Base-by-base conservation (phyloP, 2,113 vertebrate species). In the Oryzias melastigma region DNA sequence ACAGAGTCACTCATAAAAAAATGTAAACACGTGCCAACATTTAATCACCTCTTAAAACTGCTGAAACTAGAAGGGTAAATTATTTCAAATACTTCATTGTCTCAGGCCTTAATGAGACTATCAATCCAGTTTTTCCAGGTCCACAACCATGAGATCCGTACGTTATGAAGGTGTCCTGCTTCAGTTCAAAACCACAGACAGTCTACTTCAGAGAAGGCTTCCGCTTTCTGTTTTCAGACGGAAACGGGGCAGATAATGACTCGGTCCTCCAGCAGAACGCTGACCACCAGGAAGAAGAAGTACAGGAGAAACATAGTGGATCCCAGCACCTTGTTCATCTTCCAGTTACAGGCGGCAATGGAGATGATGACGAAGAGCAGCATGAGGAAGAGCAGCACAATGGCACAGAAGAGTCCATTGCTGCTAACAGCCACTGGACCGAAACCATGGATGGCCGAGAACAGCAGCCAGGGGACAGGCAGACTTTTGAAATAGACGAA, bases 381-480 rank as follows among this genome's bases (percentile, higher is more conserved):
- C 97, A 98, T 98, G 84, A 98, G 92, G 49, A 98, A 97, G 58
- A 98, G 97, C 78, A 98, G 86, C 65, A 98, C 95, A 2, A 97
- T 98, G 48, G 97, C 96, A 66, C 97, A 98, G 56, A 98, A 98
- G 78, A 98, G 90, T 35, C 97, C 96, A 0, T 98, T 98, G 87
- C 96, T 98, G 85, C 95, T 98, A 84, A 98, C 97, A 0, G 92
- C 77, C 29, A 98, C 93, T 0, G 97, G 92, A 42, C 87, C 86
- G 15, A 98, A 72, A 0, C 80, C 86, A 0, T 95, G 92, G 78
- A 89, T 52, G 16, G 79, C 5, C 0, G 95, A 95, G 76, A 83
- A 98, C 53, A 98, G 81, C 65, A 98, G 86, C 97, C 97, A 98
- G 1, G 97, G 97, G 51, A 94, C 87, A 0, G 97, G 97, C 52